A percentile compares a stretch with the other conserved stretches of the same genome.
These are phyloP conservation scores for Fragum fragum DNA, from an alignment of 2,888 invertebrate species.

Conservation along the genomic window DNA sequence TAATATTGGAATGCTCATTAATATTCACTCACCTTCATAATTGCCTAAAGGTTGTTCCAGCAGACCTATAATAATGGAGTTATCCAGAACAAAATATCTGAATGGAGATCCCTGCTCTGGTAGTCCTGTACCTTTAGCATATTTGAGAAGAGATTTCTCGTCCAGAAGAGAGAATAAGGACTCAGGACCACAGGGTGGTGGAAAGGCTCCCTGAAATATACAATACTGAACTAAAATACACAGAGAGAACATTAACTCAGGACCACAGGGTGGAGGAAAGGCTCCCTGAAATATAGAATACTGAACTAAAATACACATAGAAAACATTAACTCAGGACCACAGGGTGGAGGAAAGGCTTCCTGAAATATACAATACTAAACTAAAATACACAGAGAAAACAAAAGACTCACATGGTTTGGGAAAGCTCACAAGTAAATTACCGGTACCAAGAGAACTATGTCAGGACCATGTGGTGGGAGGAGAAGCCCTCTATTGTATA, in stretches of 20 bases:
- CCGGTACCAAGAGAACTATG: no score
- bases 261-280: conserved; percentile 94
- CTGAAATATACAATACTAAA: conserved; percentile 87
- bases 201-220: conserved; percentile 91
- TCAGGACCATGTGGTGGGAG: conserved; percentile 94
- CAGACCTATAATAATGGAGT: conserved; percentile 94
- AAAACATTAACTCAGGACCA: conserved; percentile 94
- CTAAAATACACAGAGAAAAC: no score
- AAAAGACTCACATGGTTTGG: no score
- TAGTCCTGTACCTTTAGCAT: conserved; percentile 88
- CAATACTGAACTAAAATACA: no score
- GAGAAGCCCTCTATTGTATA: conserved; percentile 91
- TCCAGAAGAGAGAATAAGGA: conserved; percentile 95
- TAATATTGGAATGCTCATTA: no score
- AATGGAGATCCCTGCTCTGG: conserved; percentile 88
- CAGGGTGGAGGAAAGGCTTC: conserved; percentile 95
- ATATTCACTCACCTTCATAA: conserved; percentile 88
- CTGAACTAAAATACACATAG: no score
- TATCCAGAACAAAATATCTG: conserved; percentile 96
- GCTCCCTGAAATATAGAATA: conserved; percentile 90
- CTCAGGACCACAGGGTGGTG: conserved; percentile 94
- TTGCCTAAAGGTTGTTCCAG: conserved; percentile 97
- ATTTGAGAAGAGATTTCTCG: conserved; percentile 93
- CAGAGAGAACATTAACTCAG: conserved; percentile 94
- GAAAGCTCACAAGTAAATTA: no score